A percentile compares a stretch with the other conserved stretches of the same genome.
These are phyloP conservation scores for Drosophila funebris DNA, from an alignment of 1,140 invertebrate genomes.

Conservation along the genomic window DNA sequence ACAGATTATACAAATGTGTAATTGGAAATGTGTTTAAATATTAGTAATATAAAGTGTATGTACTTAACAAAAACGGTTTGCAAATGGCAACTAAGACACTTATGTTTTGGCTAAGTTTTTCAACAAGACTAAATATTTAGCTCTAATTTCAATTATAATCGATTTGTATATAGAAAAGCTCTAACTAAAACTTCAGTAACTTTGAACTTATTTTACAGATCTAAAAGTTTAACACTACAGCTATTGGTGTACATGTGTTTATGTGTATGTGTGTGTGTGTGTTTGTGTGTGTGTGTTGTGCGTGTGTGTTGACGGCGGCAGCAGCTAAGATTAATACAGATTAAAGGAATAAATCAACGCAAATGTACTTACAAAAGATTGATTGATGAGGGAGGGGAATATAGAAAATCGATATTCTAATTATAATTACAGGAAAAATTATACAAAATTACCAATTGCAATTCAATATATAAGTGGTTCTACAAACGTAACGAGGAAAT, in stretches of 20 bases:
- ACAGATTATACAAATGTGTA: constrained; percentile 54
- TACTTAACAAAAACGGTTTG: constrained; percentile 50
- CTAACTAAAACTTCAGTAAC: constrained; percentile 71
- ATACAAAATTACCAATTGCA: constrained; percentile 19
- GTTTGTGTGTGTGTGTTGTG: constrained; percentile 31
- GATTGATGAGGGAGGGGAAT: constrained; percentile 19
- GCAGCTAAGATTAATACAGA: constrained; percentile 58
- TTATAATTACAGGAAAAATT: constrained; percentile 66
- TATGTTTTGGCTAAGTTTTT: constrained; percentile 54
- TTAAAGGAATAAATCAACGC: constrained; percentile 32
- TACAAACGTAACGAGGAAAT: constrained; percentile 50
- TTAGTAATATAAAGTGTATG: constrained; percentile 28
- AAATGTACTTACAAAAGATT: constrained; percentile 44
- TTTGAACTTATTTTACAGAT: constrained; percentile 66
- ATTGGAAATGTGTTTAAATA: constrained; percentile 4
- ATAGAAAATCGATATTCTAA: constrained; percentile 28
- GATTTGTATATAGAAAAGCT: constrained; percentile 51
- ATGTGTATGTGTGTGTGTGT: constrained; percentile 19
- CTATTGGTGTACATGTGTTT: constrained; percentile 40
- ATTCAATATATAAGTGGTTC: constrained; percentile 40
- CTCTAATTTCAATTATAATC: constrained; percentile 29
- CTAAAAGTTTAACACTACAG: constrained; percentile 64
- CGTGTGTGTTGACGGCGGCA: constrained; percentile 50
- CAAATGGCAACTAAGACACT: constrained; percentile 75
- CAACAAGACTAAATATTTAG: constrained; percentile 6